These are phyloP conservation scores for Amazonetta brasiliensis DNA, from an alignment of 2,797 vertebrate genomes.

Conservation along the genomic window DNA sequence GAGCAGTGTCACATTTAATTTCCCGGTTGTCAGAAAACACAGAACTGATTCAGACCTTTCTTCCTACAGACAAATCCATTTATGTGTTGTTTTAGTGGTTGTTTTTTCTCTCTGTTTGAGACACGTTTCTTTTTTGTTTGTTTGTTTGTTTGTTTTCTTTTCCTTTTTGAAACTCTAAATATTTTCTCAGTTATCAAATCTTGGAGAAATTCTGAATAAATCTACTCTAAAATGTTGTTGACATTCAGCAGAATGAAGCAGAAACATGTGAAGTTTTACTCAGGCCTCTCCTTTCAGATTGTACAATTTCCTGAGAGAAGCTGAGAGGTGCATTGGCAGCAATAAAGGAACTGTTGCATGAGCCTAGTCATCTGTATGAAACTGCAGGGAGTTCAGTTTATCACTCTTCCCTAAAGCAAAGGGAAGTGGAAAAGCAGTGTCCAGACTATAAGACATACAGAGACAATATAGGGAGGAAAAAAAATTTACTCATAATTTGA, in stretches of 20 bases:
- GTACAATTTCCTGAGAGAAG: constrained; percentile 34
- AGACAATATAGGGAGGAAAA: neutral
- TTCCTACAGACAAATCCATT: neutral
- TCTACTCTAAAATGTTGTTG: constrained; percentile 33
- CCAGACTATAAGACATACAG: neutral
- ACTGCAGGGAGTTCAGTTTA: neutral
- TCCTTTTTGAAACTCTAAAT: neutral
- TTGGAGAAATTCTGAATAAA: constrained; percentile 24
- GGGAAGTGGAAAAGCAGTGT: neutral
- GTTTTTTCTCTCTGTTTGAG: neutral
- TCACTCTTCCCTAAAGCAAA: neutral
- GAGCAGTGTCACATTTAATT: neutral
- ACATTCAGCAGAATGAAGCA: constrained; percentile 4
- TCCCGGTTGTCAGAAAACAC: neutral
- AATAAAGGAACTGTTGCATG: neutral
- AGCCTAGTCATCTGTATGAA: neutral
- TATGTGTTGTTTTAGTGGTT: neutral
- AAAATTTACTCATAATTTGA: neutral
- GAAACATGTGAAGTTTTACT: constrained; percentile 29
- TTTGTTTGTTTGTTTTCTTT: neutral
- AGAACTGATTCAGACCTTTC: neutral
- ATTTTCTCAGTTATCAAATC: constrained; percentile 20
- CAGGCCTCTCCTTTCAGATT: neutral
- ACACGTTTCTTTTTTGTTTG: neutral
- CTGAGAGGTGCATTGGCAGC: neutral